Conservation (phyloP, 2,888 invertebrate species). For the Mayetiola destructor region DNA sequence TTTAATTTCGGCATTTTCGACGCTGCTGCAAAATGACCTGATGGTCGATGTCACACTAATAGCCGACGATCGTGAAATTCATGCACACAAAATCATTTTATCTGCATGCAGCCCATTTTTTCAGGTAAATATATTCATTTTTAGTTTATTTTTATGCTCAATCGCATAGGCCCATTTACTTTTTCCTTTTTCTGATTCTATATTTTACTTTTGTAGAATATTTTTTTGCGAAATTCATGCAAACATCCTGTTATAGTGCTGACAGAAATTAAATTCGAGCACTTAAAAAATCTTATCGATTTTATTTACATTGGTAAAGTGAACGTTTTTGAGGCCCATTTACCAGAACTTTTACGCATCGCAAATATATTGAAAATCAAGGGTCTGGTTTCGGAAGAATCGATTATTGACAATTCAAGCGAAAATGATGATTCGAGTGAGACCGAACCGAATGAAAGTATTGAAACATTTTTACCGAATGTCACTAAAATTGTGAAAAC, state of each 20-base stretch:
- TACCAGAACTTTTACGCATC: neutral
- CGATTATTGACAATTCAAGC: neutral
- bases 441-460: neutral
- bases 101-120: conserved; percentile 6
- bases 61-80: neutral
- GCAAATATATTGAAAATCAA: conserved; percentile 2
- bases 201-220: neutral
- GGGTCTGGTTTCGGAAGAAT: neutral
- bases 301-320: conserved; percentile 4
- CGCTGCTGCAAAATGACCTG: neutral
- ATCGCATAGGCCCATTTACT: neutral
- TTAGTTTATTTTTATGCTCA: neutral
- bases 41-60: conserved; percentile 2
- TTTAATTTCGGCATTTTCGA: conserved; percentile 1
- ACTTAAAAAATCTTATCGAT: neutral
- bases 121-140: neutral
- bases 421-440: neutral
- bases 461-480: no score
- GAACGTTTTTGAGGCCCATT: neutral
- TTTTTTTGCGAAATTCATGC: neutral
- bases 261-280: neutral
- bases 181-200: neutral
- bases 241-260: neutral
- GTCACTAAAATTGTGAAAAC: no score
- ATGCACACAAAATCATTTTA: conserved; percentile 3